Percentiles rank a stretch among this genome's conserved stretches.
Conservation (phyloP, 2,797 vertebrate genomes). For the Anableps anableps region DNA sequence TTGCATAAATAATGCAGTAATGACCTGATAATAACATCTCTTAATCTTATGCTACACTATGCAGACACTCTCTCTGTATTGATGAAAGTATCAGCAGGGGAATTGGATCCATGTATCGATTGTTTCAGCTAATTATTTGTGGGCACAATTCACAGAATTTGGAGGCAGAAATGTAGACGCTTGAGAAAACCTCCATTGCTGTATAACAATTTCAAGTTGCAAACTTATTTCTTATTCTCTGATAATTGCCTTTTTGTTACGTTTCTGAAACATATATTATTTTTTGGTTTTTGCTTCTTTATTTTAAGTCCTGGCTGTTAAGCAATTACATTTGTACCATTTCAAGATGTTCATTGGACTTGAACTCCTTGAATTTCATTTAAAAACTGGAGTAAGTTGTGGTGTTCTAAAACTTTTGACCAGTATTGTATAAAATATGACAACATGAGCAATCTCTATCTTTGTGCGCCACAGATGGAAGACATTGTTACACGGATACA, state of each 20-base stretch:
- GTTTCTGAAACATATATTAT: background rate
- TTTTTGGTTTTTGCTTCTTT: background rate
- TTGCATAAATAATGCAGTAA: no score
- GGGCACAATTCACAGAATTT: no score
- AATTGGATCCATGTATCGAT: no score
- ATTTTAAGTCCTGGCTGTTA: background rate
- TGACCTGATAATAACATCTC: no score
- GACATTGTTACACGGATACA: constrained; percentile 92
- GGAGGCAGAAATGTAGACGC: background rate
- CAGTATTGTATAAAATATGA: background rate
- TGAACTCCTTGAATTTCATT: background rate
- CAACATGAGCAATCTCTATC: constrained; percentile 6
- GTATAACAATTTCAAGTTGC: background rate
- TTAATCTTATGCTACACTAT: no score
- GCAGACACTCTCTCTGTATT: no score
- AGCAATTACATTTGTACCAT: background rate
- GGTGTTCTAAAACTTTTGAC: background rate
- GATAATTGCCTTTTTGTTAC: background rate
- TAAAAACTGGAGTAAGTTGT: background rate
- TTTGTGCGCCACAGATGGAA: constrained; percentile 87
- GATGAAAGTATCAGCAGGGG: no score
- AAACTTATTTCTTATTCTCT: background rate
- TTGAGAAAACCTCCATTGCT: background rate
- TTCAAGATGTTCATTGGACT: background rate
- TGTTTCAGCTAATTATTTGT: no score